These are phyloP conservation scores for Cephonodes hylas DNA, from an alignment of 2,888 invertebrate genomes.

Conservation along the genomic window DNA sequence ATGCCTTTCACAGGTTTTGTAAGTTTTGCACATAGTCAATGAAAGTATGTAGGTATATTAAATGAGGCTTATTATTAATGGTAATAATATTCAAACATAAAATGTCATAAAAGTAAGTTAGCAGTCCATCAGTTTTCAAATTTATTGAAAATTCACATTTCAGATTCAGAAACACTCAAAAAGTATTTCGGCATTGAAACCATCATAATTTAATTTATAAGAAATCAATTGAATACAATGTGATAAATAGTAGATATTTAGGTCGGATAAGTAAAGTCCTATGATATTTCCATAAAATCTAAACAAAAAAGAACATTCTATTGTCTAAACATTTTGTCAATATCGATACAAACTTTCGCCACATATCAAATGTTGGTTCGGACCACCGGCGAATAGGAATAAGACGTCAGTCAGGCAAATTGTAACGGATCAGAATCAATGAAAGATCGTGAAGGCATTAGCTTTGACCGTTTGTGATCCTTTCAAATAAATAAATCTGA, in stretches of 20 bases:
- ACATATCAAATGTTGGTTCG: constrained; percentile 27
- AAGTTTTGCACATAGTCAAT: neutral
- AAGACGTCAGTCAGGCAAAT: constrained; percentile 73
- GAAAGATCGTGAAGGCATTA: constrained; percentile 67
- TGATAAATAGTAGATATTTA: no score
- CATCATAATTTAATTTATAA: no score
- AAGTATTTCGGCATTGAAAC: no score
- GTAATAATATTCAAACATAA: no score
- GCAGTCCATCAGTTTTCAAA: no score
- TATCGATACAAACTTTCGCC: constrained; percentile 6
- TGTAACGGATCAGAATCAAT: constrained; percentile 65
- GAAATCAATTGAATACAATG: no score
- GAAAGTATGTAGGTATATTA: neutral
- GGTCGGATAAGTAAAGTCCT: no score
- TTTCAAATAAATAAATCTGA: constrained; percentile 68
- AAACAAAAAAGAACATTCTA: neutral
- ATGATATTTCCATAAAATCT: no score
- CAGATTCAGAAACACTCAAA: no score
- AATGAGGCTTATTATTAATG: no score
- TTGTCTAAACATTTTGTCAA: neutral
- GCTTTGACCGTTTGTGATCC: constrained; percentile 58
- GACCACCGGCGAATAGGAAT: constrained; percentile 72
- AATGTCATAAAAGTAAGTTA: no score
- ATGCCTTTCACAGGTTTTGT: neutral
- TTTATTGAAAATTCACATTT: no score